phyloP scores from a whole-genome alignment of 2,113 vertebrate genomes.

The Microcebus lehilahytsara region DNA sequence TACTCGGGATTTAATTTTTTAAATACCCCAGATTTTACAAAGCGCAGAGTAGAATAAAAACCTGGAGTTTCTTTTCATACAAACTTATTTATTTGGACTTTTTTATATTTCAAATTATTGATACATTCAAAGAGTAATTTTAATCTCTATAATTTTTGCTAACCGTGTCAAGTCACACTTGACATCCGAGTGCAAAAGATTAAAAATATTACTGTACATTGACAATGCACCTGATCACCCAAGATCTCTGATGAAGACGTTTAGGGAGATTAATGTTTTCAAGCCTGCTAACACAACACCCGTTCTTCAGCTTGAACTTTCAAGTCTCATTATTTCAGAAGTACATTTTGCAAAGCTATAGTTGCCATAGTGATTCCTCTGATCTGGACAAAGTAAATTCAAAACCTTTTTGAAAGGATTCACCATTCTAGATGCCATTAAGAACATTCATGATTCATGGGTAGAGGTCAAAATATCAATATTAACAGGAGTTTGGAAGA shows the following conservation, averaged over 20 bases:
- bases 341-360: background rate
- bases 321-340: background rate
- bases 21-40: too few species aligned
- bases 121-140: too few species aligned
- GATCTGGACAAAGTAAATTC: background rate
- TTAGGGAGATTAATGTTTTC: background rate
- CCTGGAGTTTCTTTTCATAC: too few species aligned
- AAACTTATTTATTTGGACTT: too few species aligned
- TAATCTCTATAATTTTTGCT: too few species aligned
- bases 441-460: background rate
- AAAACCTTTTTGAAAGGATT: background rate
- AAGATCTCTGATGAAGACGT: background rate
- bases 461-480: background rate
- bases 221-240: background rate
- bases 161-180: too few species aligned
- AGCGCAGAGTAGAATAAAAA: too few species aligned
- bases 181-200: too few species aligned
- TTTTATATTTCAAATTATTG: too few species aligned
- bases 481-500: too few species aligned
- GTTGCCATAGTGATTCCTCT: background rate
- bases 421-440: background rate
- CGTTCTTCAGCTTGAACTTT: background rate
- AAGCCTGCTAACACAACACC: background rate
- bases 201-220: background rate
- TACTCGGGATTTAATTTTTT: too few species aligned